A percentile compares a stretch with the other conserved stretches of the same genome.
Evolutionary conservation across 2,888 invertebrate species (phyloP).

Genomic region (Apamea monoglypha): DNA sequence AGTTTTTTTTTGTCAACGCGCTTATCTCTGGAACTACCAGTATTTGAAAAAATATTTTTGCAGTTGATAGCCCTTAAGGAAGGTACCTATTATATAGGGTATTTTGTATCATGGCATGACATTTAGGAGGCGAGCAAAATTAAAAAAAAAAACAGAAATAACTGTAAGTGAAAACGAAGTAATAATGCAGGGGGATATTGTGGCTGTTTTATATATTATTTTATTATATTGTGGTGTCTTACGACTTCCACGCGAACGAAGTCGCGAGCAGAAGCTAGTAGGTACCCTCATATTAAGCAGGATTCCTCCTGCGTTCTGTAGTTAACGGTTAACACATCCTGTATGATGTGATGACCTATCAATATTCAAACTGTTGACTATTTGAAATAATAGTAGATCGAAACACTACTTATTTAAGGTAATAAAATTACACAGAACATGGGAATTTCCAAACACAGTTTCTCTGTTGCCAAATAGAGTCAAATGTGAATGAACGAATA

Average conservation of each 20-base stretch:
- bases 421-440: not conserved
- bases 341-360: not conserved
- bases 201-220: not conserved
- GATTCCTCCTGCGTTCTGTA: not conserved
- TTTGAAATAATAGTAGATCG: not conserved
- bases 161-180: not conserved
- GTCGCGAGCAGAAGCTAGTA: not conserved
- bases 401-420: not conserved
- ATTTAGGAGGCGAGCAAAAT: not conserved
- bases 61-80: not conserved
- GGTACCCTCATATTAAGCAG: not conserved
- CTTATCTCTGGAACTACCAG: not conserved
- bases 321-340: not conserved
- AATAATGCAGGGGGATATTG: not conserved
- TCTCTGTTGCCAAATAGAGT: conserved; percentile 35
- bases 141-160: not conserved
- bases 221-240: not conserved
- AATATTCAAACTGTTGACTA: not conserved
- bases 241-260: not conserved
- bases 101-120: not conserved
- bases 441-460: conserved; percentile 28
- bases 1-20: not conserved
- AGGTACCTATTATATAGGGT: not conserved
- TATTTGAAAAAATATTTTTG: not conserved
- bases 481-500: conserved; percentile 28